Evolutionary conservation across 1,140 invertebrate species (phyloP).

Genomic region (Formica exsecta): DNA sequence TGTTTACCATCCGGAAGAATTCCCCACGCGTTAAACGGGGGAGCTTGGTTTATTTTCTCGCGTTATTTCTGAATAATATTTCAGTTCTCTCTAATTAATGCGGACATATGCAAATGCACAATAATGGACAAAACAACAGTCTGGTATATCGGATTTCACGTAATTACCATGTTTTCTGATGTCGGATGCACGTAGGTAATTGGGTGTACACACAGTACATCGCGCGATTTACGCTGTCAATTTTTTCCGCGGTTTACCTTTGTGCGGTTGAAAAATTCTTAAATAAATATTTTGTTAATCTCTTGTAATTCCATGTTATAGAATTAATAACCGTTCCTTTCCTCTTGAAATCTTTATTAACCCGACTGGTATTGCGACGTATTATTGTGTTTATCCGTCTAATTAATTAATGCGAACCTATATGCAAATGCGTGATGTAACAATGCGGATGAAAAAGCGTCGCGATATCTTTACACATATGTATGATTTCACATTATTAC

Average conservation of each 20-base stretch:
- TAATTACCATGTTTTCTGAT: constrained; percentile 37
- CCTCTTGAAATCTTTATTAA: not conserved
- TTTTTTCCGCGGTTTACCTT: not conserved
- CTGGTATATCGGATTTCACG: constrained; percentile 14
- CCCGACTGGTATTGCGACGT: not conserved
- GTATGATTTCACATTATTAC: constrained; percentile 4
- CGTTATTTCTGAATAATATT: constrained; percentile 38
- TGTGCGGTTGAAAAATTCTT: not conserved
- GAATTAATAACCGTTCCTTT: not conserved
- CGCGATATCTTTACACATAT: not conserved
- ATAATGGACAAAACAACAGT: constrained; percentile 21
- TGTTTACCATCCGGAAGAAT: not conserved
- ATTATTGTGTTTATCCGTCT: constrained; percentile 6
- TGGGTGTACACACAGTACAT: not conserved
- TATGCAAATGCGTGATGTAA: not conserved
- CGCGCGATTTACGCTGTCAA: not conserved
- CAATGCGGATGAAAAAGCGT: not conserved
- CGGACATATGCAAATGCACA: constrained; percentile 44
- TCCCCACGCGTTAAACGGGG: not conserved
- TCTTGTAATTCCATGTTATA: not conserved
- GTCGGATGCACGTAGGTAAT: constrained; percentile 19
- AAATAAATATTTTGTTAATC: not conserved
- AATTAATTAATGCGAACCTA: constrained; percentile 30
- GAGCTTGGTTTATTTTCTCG: not conserved
- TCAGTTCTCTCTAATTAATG: constrained; percentile 50